Percentiles rank a stretch among this genome's conserved stretches.
Conservation (phyloP, 2,113 vertebrate species). For the Elanus axillaris region DNA sequence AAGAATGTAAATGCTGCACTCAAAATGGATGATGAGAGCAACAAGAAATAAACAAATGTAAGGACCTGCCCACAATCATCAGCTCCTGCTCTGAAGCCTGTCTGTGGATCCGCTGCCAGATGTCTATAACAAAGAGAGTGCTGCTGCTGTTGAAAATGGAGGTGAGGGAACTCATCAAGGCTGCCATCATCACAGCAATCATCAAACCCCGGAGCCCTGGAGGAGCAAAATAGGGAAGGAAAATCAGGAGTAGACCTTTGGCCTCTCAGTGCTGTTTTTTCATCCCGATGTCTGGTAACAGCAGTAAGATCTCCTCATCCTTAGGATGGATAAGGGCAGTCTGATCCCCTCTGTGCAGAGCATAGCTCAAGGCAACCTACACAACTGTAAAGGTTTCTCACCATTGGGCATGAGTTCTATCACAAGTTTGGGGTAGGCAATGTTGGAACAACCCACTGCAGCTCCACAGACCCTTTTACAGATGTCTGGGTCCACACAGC, state of each 20-base stretch:
- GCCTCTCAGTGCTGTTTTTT: background rate
- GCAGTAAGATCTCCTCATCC: background rate
- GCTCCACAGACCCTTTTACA: slow-evolving; percentile 84
- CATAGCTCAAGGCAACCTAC: background rate
- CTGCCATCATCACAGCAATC: slow-evolving; percentile 93
- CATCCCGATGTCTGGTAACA: background rate
- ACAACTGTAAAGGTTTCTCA: slow-evolving; percentile 60
- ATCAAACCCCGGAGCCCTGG: slow-evolving; percentile 91
- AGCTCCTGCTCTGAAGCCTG: slow-evolving; percentile 85
- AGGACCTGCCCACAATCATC: slow-evolving; percentile 92
- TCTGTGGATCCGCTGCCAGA: slow-evolving; percentile 81
- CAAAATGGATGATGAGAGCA: background rate
- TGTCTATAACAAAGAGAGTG: slow-evolving; percentile 90
- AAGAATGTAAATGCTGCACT: background rate
- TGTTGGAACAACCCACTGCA: slow-evolving; percentile 91
- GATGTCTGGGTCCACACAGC: slow-evolving; percentile 84
- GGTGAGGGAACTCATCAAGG: slow-evolving; percentile 95
- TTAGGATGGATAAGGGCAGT: background rate
- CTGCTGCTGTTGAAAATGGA: slow-evolving; percentile 97
- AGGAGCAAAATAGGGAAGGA: background rate
- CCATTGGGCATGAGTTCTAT: slow-evolving; percentile 90
- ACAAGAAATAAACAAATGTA: background rate
- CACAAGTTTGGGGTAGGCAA: slow-evolving; percentile 93
- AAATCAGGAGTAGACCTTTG: background rate
- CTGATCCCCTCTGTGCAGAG: accelerated